phyloP scores from a whole-genome alignment of 2,113 vertebrate genomes.

The Corythoichthys intestinalis region DNA sequence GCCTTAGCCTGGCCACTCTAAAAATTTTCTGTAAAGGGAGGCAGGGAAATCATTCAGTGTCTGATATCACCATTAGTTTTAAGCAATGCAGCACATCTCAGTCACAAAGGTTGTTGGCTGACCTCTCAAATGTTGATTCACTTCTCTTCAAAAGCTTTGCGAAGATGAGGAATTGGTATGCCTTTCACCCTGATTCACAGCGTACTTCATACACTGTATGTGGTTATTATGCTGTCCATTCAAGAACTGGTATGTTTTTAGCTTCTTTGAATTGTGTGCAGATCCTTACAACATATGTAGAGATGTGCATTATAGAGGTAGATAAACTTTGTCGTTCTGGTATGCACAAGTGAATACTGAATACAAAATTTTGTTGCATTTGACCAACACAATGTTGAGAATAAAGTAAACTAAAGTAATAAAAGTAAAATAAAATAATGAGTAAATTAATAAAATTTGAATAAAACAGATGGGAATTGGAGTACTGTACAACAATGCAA shows the following conservation, averaged over 20 bases:
- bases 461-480: too few relatives aligned
- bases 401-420: too few relatives aligned
- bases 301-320: too few relatives aligned
- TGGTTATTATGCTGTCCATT: neutral
- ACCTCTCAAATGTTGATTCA: neutral
- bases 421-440: too few relatives aligned
- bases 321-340: too few relatives aligned
- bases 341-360: too few relatives aligned
- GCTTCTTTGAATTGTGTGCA: neutral
- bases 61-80: neutral
- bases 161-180: neutral
- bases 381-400: too few relatives aligned
- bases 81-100: neutral
- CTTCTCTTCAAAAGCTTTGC: neutral
- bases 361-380: too few relatives aligned
- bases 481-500: too few relatives aligned
- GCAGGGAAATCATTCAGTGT: neutral
- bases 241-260: neutral
- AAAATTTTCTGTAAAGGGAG: neutral
- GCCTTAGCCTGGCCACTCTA: neutral
- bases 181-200: neutral
- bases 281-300: neutral
- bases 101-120: neutral
- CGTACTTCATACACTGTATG: neutral
- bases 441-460: too few relatives aligned